Evolutionary conservation across 2,797 vertebrate genomes (phyloP), one percentile per base, ranked within the genome.

Genomic region (Halcyon leucocephala): DNA sequence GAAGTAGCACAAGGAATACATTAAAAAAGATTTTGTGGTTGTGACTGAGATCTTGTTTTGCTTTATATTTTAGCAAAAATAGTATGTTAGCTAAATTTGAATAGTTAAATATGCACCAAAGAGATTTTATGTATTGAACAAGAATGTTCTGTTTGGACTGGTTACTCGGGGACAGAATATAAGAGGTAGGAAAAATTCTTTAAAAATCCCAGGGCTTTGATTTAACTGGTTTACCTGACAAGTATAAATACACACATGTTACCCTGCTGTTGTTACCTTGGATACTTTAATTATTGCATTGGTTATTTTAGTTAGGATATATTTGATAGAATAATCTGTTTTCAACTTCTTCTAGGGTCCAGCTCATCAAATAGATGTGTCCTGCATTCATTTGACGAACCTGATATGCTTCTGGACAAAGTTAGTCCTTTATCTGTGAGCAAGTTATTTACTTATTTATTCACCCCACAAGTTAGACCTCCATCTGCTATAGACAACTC

Each of bases 1-100:
- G 98, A 99, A 99, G 99, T 99, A 99, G 99, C 98, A 98, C 98
- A 99, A 99, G 99, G 99, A 99, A 99, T 99, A 99, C 99, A 99
- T 99, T 99, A 99, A 99, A 98, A 98, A 98, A 98, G 98, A 99
- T 99, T 99, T 99, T 99, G 99, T 98, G 98, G 98, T 98, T 99
- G 98, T 98, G 98, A 98, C 98, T 98, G 98, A 99, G 98, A 99
- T 99, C 98, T 98, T 98, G 98, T 98, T 98, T 97, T 98, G 97
- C 97, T 98, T 97, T 98, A 97, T 98, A 97, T 98, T 98, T 98
- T 97, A 98, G 95, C 77, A 96, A 96, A 97, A 97, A 95, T 85
- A 96, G 97, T 97, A 96, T 96, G 98, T 98, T 97, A 96, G 97
- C 97, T 98, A 97, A 97, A 98, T 98, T 90, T 93, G 92, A 96